Base-by-base conservation (phyloP, 2,797 vertebrate species). In the Loris lydekkerianus region DNA sequence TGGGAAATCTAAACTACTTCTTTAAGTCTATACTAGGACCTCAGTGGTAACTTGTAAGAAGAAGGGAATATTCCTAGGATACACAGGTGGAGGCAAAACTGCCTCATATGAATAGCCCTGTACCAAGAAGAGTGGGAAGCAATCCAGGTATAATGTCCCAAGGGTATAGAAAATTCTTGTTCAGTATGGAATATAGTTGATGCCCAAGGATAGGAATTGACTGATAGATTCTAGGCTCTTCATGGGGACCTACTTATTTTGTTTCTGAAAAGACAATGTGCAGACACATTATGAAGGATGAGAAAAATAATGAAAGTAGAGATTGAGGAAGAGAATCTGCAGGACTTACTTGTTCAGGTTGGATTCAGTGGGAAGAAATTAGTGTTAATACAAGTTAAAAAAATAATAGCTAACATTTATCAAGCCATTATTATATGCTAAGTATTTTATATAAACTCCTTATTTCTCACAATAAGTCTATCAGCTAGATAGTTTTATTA, bases 301-400 rank as follows among this genome's bases (percentile, higher is more conserved):
- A 88, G 18, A 83, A 82, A 91, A 86, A 86, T 43, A 93, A 70
- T 78, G 29, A 27, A 88, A 88, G 10, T 82, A 31, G 23, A 53
- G 10, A 86, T 94, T 89, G 87, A 72, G 46, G 69, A 94, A 84
- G 84, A 65, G 34, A 76, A 72, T 75, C 40, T 95, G 31, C 93
- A 76, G 14, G 27, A 82, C 9, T 91, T 81, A 82, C 11, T 91
- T 84, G 8, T 72, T 92, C 69, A 91, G 43, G 43, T 37, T 84
- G 37, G 53, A 76, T 77, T 93, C 49, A 91, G 8, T 87, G 58
- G n/a, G 53, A 72, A 40, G 6, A 90, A 87, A 58, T 80, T 89
- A 76, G n/a, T 94, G 65, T 75, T 8, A 53, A 17, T 76, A 56
- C 15, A 77, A n/a, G 63, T 29, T 78, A 81, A 75, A 85, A 92